Base-by-base conservation (phyloP, 2,888 invertebrate species). In the Orchestes rusci region DNA sequence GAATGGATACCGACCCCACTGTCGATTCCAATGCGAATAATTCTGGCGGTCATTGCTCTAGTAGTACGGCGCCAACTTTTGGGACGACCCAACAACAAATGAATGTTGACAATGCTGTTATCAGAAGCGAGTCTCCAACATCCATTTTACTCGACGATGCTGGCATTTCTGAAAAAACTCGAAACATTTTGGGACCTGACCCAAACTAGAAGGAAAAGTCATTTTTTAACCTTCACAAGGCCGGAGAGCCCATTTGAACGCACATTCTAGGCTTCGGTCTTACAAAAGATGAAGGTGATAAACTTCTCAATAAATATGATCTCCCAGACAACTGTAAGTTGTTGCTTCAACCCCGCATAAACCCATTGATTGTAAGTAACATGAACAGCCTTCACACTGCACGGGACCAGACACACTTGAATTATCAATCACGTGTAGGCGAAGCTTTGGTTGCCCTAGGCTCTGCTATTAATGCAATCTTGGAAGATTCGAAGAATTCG, bases 351-450 rank as follows among this genome's bases (percentile, higher is more conserved):
- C 17, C 35, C 12, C 16, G 5, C 12, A 12, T 35, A 3, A 35
- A 35, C 18, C 35, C 35, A 3, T 18, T 19, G 19, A 10, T 35
- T 12, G 16, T 19, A 15, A 7, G n/a, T 17, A n/a, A n/a, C 16
- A 17, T 35, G 33, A n/a, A n/a, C 8, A 15, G 12, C 19, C 8
- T 16, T 3, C 18, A 18, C 3, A 18, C n/a, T 4, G 19, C 19
- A 3, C 12, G 45, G 10, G 42, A 48, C 28, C 13, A 23, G 10
- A 18, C 23, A 2, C 41, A 45, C 18, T n/a, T 17, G n/a, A 15
- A 32, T 10, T 40, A 31, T 16, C 48, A 48, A 16, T 15, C 7
- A 0, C 19, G 27, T 15, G 15, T 48, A 16, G 31, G 37, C 4
- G 20, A 23, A 8, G 8, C 8, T 23, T 8, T 23, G 27, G 27